A percentile compares a stretch with the other conserved stretches of the same genome.
These are phyloP conservation scores for Galemys pyrenaicus DNA, from an alignment of 2,113 vertebrate genomes.

Conservation along the genomic window DNA sequence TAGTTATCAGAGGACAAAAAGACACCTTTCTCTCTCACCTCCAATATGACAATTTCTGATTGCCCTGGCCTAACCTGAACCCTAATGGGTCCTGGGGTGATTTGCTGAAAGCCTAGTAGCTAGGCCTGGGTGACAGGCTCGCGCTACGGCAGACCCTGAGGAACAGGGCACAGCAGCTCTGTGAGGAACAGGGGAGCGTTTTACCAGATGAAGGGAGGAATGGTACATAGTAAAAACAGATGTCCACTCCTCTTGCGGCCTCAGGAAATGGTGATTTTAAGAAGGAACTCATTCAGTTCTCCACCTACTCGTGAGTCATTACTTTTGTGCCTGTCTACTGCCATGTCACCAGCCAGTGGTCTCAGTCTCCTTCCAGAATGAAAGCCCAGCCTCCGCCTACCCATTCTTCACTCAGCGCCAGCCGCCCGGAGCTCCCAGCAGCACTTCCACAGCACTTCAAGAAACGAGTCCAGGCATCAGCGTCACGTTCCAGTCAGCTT, in stretches of 20 bases:
- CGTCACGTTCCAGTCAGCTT: background rate
- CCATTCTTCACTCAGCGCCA: background rate
- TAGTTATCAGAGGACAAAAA: background rate
- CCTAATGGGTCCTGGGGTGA: too few relatives aligned
- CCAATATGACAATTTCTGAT: background rate
- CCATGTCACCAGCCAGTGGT: background rate
- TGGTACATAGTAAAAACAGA: background rate
- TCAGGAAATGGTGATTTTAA: conserved; percentile 25
- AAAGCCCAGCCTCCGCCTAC: conserved; percentile 28
- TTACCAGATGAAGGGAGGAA: background rate
- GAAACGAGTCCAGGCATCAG: conserved; percentile 14
- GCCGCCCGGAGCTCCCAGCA: background rate
- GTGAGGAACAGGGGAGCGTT: background rate
- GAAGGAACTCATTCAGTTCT: background rate
- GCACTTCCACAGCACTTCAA: background rate
- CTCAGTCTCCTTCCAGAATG: background rate
- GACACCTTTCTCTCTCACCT: background rate
- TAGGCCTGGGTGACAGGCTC: background rate
- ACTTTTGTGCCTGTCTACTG: background rate
- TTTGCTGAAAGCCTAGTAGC: background rate
- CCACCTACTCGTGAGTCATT: conserved; percentile 16
- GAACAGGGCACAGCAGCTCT: background rate
- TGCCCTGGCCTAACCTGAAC: background rate
- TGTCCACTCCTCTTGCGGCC: background rate
- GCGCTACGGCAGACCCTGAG: background rate